Base-by-base conservation (phyloP, 2,888 invertebrate species). In the Scelioninae gen. 2 region DNA sequence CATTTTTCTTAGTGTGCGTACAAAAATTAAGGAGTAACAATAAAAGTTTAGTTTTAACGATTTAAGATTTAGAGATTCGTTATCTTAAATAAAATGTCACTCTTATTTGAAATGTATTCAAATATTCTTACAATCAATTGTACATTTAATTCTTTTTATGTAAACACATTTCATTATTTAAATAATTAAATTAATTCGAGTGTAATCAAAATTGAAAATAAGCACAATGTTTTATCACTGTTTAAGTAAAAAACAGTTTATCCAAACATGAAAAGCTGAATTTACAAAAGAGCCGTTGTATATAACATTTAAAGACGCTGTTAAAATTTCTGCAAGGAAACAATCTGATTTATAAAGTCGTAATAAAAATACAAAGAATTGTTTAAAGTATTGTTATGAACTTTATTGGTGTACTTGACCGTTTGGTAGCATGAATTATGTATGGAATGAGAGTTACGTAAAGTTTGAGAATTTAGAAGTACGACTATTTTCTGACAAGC, bases 351-450 rank as follows among this genome's bases (percentile, higher is more conserved):
- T 13, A 19, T 3, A 33, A 33, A 15, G 25, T n/a, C 13, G 19
- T 4, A 11, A 33, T 13, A 55, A 28, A 3, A 41, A 13, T 33
- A 6, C 10, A 45, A 35, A 45, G 19, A 13, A 11, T 45, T 19
- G 45, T 58, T 45, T 37, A 46, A 46, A 35, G 25, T 16, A 46
- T 35, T 46, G 37, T 37, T 45, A 46, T 37, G 35, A 60, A 46
- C 25, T 46, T 60, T 60, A 60, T 60, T 43, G 60, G 22, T 31
- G 16, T 18, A 37, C 37, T 60, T 60, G 48, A 60, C 48, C 39
- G 48, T 48, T 4, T 11, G 39, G 10, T 37, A 48, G 3, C 11
- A 48, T 60, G 60, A 60, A 60, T 60, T 60, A 60, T 60, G 39
- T 60, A 60, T 60, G 28, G 22, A 55, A 60, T 33, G 33, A 48